Percentiles rank a stretch among this genome's conserved stretches.
Evolutionary conservation across 2,113 vertebrate genomes (phyloP).

Genomic region (Diglossa brunneiventris): DNA sequence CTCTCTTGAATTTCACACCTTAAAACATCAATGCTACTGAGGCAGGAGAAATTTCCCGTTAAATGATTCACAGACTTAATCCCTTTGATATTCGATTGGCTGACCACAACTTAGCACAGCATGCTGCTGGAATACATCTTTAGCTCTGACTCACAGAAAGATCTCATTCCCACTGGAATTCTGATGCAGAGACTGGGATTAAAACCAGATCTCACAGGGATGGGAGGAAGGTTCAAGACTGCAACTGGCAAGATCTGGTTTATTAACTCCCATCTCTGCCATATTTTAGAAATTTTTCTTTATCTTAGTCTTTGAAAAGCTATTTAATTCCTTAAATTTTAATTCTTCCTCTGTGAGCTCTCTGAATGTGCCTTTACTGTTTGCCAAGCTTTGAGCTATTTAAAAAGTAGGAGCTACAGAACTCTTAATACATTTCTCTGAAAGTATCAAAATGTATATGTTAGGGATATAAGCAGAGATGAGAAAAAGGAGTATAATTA

Average conservation of each 20-base stretch:
- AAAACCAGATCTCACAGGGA: conserved; percentile 21
- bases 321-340: background rate
- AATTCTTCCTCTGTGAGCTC: background rate
- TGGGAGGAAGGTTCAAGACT: background rate
- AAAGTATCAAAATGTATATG: background rate
- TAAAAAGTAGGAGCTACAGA: background rate
- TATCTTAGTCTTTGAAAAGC: background rate
- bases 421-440: background rate
- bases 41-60: conserved; percentile 65
- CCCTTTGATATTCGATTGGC: conserved; percentile 68
- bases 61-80: conserved; percentile 69
- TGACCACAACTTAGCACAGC: conserved; percentile 65
- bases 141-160: conserved; percentile 55
- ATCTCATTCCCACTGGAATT: conserved; percentile 53
- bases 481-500: background rate
- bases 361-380: background rate
- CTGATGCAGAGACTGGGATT: background rate
- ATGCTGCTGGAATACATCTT: conserved; percentile 56
- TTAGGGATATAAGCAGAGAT: background rate
- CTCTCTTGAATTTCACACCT: conserved; percentile 68
- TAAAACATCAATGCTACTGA: conserved; percentile 65
- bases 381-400: background rate
- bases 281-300: background rate
- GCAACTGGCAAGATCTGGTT: background rate
- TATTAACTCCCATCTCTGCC: background rate